A percentile compares a stretch with the other conserved stretches of the same genome.
Conservation (phyloP, 2,113 vertebrate genomes). For the Aldabrachelys gigantea region DNA sequence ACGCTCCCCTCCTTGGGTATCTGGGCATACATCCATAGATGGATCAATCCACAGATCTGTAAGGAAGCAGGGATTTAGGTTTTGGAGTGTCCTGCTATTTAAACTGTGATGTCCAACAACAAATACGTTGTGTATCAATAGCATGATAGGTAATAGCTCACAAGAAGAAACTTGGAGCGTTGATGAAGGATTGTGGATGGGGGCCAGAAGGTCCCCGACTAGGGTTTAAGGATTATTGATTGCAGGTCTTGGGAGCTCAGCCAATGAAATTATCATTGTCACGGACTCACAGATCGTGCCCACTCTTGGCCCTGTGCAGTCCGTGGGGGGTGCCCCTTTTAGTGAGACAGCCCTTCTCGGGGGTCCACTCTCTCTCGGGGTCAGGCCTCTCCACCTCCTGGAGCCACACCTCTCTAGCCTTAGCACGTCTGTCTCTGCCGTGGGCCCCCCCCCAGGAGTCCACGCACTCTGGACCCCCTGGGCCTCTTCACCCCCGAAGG, state of each 20-base stretch:
- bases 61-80: background rate
- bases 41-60: background rate
- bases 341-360: no score
- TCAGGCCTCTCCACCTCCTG: no score
- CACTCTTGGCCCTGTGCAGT: no score
- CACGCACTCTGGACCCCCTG: no score
- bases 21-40: background rate
- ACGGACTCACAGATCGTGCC: no score
- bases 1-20: background rate
- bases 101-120: background rate
- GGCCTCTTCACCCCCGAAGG: no score
- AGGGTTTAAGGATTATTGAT: background rate
- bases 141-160: background rate
- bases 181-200: background rate
- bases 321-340: no score
- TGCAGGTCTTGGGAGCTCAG: background rate
- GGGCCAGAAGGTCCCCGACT: no score
- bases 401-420: no score
- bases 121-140: background rate
- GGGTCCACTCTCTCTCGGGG: no score
- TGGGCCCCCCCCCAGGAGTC: no score
- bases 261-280: background rate
- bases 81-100: background rate
- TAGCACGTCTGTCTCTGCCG: no score
- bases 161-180: background rate